Evolutionary conservation across 1,140 invertebrate species (phyloP).

Genomic region (Drosophila nannoptera): DNA sequence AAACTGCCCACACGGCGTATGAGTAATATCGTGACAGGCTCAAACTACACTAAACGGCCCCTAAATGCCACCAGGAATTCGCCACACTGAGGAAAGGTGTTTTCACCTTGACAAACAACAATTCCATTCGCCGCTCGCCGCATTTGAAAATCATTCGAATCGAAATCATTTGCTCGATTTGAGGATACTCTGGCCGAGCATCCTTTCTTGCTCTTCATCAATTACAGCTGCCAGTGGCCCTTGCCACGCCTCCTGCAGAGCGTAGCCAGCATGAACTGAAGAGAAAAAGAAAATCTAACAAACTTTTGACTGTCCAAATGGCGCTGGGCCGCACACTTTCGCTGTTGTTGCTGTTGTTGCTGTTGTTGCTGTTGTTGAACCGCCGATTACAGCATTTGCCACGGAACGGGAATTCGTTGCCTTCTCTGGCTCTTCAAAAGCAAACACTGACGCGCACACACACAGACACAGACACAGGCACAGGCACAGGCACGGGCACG

Average conservation of each 20-base stretch:
- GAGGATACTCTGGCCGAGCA: no score
- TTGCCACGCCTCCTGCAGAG: constrained; percentile 50
- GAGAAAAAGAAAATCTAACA: constrained; percentile 36
- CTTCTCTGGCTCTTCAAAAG: constrained; percentile 38
- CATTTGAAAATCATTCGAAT: no score
- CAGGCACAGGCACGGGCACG: constrained; percentile 33
- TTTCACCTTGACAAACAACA: no score
- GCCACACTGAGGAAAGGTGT: background rate
- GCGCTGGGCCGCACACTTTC: constrained; percentile 29
- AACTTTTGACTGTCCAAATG: constrained; percentile 63
- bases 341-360: constrained; percentile 30
- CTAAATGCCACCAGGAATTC: background rate
- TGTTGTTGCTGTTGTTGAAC: constrained; percentile 25
- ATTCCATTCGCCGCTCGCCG: no score
- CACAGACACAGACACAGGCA: constrained; percentile 42
- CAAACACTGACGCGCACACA: constrained; percentile 35
- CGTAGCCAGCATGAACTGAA: background rate
- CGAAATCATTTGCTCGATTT: no score
- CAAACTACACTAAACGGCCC: background rate
- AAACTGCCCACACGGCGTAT: constrained; percentile 51
- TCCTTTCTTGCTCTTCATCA: background rate
- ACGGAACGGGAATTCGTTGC: constrained; percentile 54
- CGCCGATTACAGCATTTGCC: constrained; percentile 70
- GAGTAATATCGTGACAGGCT: constrained; percentile 57
- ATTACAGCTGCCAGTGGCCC: constrained; percentile 22